These are phyloP conservation scores for Baryphthengus martii DNA, from an alignment of 2,113 vertebrate species.

Conservation along the genomic window DNA sequence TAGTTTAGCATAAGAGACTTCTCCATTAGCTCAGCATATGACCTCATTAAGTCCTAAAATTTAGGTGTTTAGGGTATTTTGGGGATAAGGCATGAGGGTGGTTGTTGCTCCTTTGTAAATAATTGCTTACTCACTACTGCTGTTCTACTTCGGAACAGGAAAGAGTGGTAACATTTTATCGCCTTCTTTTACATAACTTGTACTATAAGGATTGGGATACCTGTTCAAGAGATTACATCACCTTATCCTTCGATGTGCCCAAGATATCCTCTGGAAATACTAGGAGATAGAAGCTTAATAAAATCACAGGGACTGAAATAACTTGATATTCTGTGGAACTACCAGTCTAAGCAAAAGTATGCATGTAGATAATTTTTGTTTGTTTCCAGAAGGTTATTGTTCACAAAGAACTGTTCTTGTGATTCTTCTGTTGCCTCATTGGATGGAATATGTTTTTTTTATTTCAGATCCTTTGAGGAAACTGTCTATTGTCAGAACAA, in stretches of 20 bases:
- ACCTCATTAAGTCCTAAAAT: not conserved
- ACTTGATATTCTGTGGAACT: not conserved
- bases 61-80: not conserved
- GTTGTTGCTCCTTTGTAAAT: not conserved
- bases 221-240: not conserved
- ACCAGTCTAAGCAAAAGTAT: not conserved
- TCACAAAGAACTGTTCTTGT: not conserved
- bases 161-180: not conserved
- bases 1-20: too few relatives aligned
- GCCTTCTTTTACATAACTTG: not conserved
- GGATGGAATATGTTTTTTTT: not conserved
- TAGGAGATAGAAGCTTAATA: not conserved
- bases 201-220: not conserved
- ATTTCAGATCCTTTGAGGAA: not conserved
- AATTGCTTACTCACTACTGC: not conserved
- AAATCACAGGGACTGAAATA: not conserved
- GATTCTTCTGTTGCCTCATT: not conserved
- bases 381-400: not conserved
- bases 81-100: not conserved
- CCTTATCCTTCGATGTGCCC: not conserved
- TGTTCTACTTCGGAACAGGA: not conserved
- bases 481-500: not conserved
- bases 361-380: not conserved
- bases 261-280: not conserved
- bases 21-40: not conserved